Evolutionary conservation across 2,888 invertebrate genomes (phyloP).

Genomic region (Phyllotreta cruciferae): DNA sequence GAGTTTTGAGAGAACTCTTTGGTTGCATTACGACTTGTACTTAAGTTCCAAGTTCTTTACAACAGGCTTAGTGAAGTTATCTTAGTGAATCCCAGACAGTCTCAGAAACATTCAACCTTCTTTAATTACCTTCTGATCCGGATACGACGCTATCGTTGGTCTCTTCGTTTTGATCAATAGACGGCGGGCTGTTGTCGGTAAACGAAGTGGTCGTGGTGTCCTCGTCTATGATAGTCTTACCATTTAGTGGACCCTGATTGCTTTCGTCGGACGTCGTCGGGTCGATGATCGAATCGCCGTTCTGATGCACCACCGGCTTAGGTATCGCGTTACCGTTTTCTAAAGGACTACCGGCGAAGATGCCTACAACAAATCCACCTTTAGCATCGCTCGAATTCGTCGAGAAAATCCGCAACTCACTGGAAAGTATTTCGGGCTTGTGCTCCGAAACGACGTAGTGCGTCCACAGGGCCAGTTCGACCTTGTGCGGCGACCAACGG

Average conservation of each 20-base stretch:
- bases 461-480: constrained; percentile 93
- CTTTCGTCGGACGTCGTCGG: constrained; percentile 74
- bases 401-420: constrained; percentile 60
- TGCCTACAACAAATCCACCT: constrained; percentile 23
- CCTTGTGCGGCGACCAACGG: constrained; percentile 74
- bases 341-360: constrained; percentile 50
- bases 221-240: constrained; percentile 65
- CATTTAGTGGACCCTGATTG: constrained; percentile 69
- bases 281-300: constrained; percentile 60
- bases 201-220: constrained; percentile 78
- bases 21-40: too few relatives aligned
- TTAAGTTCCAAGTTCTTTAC: too few relatives aligned
- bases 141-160: constrained; percentile 64
- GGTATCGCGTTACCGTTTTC: constrained; percentile 59
- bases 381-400: neutral
- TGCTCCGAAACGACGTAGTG: constrained; percentile 87
- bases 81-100: neutral
- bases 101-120: neutral
- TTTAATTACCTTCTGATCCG: constrained; percentile 46
- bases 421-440: constrained; percentile 83
- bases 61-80: neutral
- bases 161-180: constrained; percentile 62
- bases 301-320: constrained; percentile 57
- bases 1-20: too few relatives aligned
- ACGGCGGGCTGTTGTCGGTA: constrained; percentile 76